A percentile compares a stretch with the other conserved stretches of the same genome.
phyloP scores from a whole-genome alignment of 1,140 invertebrate species.

The Cydia splendana region DNA sequence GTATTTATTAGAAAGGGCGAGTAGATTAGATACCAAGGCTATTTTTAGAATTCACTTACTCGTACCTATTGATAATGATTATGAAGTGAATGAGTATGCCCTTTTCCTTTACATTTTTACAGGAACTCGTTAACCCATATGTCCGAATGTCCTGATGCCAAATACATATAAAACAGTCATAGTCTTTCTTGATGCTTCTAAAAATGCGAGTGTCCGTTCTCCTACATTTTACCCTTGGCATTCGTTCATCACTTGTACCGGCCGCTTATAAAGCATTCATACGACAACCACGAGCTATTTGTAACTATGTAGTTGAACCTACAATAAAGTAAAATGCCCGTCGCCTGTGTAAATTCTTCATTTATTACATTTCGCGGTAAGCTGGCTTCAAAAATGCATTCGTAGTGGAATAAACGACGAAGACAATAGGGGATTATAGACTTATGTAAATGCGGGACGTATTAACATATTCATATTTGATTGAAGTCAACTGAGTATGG shows the following conservation, averaged over 20 bases:
- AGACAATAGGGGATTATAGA: conserved; percentile 5
- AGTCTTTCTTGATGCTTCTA: too few relatives aligned
- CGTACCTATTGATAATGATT: too few relatives aligned
- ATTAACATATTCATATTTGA: conserved; percentile 5
- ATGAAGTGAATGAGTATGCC: too few relatives aligned
- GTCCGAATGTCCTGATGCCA: too few relatives aligned
- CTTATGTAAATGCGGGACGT: not conserved
- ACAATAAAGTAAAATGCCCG: conserved; percentile 20
- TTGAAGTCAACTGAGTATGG: not conserved
- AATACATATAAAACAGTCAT: too few relatives aligned
- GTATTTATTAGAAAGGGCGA: too few relatives aligned
- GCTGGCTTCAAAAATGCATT: conserved; percentile 13
- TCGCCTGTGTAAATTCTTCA: conserved; percentile 27
- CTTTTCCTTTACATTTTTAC: too few relatives aligned
- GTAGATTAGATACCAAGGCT: too few relatives aligned
- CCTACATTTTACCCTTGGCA: not conserved
- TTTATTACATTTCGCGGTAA: conserved; percentile 26
- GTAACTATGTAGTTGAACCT: conserved; percentile 31
- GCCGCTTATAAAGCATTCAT: conserved; percentile 29
- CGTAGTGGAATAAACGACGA: not conserved
- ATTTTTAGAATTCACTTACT: too few relatives aligned
- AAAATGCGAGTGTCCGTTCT: not conserved
- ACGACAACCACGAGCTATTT: conserved; percentile 31
- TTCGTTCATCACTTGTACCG: not conserved
- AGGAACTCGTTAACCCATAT: too few relatives aligned